phyloP scores from a whole-genome alignment of 1,140 invertebrate species.

The Bombus waltoni region DNA sequence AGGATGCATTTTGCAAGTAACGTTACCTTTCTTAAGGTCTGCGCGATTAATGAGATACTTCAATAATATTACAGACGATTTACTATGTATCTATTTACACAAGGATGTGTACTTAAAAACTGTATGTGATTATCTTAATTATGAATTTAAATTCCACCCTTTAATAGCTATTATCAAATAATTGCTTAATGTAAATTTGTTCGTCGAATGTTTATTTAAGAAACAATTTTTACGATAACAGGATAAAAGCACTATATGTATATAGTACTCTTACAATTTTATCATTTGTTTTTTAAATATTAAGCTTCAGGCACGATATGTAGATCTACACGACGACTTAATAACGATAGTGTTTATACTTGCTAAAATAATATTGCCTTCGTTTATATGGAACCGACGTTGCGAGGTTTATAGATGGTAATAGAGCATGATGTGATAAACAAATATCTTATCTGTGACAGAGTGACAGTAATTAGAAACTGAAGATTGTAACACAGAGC shows the following conservation, averaged over 20 bases:
- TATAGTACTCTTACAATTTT: slow-evolving; percentile 5
- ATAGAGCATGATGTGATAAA: not conserved
- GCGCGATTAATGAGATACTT: slow-evolving; percentile 67
- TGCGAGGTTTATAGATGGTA: not conserved
- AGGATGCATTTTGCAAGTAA: slow-evolving; percentile 71
- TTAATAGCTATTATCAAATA: slow-evolving; percentile 36
- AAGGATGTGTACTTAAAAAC: slow-evolving; percentile 67
- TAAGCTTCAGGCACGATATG: slow-evolving; percentile 9
- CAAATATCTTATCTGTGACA: slow-evolving; percentile 38
- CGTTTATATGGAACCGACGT: not conserved
- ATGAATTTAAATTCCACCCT: slow-evolving; percentile 68
- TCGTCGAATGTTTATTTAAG: slow-evolving; percentile 57
- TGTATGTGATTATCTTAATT: slow-evolving; percentile 68
- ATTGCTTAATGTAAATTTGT: slow-evolving; percentile 54
- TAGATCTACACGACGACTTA: not conserved
- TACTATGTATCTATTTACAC: slow-evolving; percentile 64
- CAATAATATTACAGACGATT: slow-evolving; percentile 65
- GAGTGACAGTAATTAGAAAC: slow-evolving; percentile 36
- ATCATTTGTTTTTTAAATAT: not conserved
- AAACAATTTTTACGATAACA: not conserved
- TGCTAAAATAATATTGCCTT: not conserved
- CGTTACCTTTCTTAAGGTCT: slow-evolving; percentile 34
- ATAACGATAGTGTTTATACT: not conserved
- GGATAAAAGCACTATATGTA: not conserved
- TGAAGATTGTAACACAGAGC: slow-evolving; percentile 17